Base-by-base conservation (phyloP, 2,113 vertebrate genomes). In the Dasyurus viverrinus region DNA sequence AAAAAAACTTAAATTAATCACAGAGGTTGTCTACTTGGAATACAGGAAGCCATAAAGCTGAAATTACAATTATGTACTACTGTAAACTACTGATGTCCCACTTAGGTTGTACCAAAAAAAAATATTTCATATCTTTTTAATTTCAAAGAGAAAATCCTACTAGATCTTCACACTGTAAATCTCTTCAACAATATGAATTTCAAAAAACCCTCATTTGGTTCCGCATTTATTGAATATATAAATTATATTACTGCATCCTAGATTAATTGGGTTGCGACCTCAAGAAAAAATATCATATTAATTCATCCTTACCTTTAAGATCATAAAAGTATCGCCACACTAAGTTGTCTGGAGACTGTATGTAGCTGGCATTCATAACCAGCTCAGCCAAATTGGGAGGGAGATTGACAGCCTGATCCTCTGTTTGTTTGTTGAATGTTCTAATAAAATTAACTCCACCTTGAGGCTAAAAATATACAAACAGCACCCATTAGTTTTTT, bases 291-390 rank as follows among this genome's bases (percentile, higher is more conserved):
- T 9, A 84, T 42, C 68, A 84, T 23, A 19, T 84, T 84, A n/a
- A 16, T 84, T 42, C 11, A 53, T 52, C 84, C 27, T 0, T 98
- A 98, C 98, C 98, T 98, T 98, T 98, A 93, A 99, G 98, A 68
- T 99, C 53, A 92, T 98, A 98, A 95, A 99, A 98, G 90, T 98
- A 98, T 53, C 53, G 97, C 98, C 98, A 98, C 0, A 98, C 98
- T 0, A 97, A 93, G 12, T 0, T 93, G 16, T 97, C 97, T 0
- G 96, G 96, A 52, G 98, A 98, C 76, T 98, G 98, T 2, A 68
- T 25, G 0, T 98, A 99, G 68, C 30, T 97, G n/a, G 97, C 95
- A 23, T 97, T 98, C 42, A 94, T 96, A 2, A 98, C 96, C 0
- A 98, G 97, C 24, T 98, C 96, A 0, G 95, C 89, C 42, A 98